Evolutionary conservation across 2,888 invertebrate species (phyloP), one percentile per base, ranked within the genome.

Genomic region (Taphrorychus bicolor): DNA sequence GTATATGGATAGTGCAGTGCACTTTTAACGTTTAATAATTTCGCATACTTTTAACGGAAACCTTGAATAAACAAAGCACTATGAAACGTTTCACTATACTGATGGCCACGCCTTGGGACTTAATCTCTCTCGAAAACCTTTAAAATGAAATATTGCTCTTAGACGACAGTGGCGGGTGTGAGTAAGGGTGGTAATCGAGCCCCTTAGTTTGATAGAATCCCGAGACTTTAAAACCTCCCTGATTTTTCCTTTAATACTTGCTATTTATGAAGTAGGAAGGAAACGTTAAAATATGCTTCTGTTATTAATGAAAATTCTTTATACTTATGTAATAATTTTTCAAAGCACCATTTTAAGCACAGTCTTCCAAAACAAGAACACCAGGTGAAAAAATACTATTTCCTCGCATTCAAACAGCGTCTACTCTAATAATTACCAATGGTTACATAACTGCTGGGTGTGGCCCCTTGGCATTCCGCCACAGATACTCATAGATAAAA

Each of bases 391-490:
- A 52, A 52, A 52, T 52, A 11, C 14, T 22, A 23, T 22, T 52
- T 52, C 52, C 52, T 21, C 14, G 52, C 52, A 52, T 52, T 52
- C 23, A 52, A 52, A n/a, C n/a, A 52, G 21, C 23, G 52, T 23
- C 21, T 52, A 52, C 23, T 22, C 52, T 23, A 52, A 45, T 45
- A 45, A 52, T 52, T 52, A 52, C 23, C 18, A 16, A 21, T 14
- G 14, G 23, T 52, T 52, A 23, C 52, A 52, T 52, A 52, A 52
- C 52, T 5, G 14, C 21, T 14, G 23, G 52, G 52, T 21, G 52
- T 21, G 23, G 52, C 23, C 23, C 52, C 14, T 17, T 22, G 17
- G 4, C 45, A 45, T 45, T n/a, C 45, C 45, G 4, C 45, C 16
- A 2, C 2, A 45, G 45, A 16, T n/a, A n/a, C n/a, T n/a, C n/a